Base-by-base conservation (phyloP, 2,888 invertebrate species). In the Eledone cirrhosa region DNA sequence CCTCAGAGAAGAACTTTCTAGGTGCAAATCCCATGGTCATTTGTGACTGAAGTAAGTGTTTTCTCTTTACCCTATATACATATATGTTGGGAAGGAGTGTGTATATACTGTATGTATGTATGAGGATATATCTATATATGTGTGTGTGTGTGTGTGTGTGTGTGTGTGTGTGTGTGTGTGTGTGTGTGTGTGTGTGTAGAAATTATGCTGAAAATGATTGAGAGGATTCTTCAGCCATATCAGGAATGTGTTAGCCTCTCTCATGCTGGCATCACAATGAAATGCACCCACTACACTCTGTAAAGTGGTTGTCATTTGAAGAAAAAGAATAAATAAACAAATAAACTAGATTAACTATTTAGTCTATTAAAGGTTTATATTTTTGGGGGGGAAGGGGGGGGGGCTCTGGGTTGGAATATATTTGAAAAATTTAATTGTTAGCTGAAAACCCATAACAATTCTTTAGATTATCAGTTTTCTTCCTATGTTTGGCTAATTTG, bases 401-500 rank as follows among this genome's bases (percentile, higher is more conserved):
- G 67, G 67, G 14, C 22, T 13, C 31, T 67, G 3, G 14, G 2
- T 29, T 2, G 41, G 1, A 41, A 41, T 41, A 11, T 11, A n/a
- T n/a, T n/a, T 41, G 5, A 41, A 41, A 41, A 41, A 41, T 41
- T 5, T 41, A 41, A 41, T 11, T 41, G 41, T 41, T 11, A 5
- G 41, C 41, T 41, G 41, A 41, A 41, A 41, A 11, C 41, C 41
- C n/a, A n/a, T n/a, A n/a, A n/a, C n/a, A 11, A 5, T 41, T 11
- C 41, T 41, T 41, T 41, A 41, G 41, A 0, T 41, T 41, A 41
- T 41, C 41, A 41, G 41, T 41, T 41, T 41, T 41, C 3, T 41
- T 41, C 31, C 69, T 72, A 31, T 72, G 69, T 72, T 72, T 72
- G 69, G 69, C 69, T 72, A 31, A 27, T 72, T 41, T 72, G 41